phyloP scores from a whole-genome alignment of 2,113 vertebrate genomes.

The Terrapene triunguis region DNA sequence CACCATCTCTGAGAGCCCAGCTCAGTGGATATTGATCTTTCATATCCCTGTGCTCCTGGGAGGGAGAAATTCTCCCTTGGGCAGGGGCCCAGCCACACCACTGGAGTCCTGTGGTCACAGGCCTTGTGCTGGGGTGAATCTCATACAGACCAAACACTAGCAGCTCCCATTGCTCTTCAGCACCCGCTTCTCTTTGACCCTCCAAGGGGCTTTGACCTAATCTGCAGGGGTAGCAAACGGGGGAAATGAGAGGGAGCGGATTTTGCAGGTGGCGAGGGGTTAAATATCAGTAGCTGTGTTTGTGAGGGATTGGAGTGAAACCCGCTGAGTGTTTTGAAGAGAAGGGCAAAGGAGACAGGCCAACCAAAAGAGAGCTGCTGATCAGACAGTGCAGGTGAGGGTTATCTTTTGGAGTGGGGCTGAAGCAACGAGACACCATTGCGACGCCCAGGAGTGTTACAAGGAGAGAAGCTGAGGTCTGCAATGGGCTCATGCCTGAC shows the following conservation, averaged over 20 bases:
- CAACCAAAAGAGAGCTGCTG: not conserved
- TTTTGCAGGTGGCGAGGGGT: not conserved
- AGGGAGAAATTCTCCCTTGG: too few relatives aligned
- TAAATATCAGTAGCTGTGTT: not conserved
- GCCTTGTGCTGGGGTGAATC: not conserved
- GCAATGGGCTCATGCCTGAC: not conserved
- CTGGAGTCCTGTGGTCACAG: not conserved
- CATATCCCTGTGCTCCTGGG: too few relatives aligned
- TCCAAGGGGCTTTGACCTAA: not conserved
- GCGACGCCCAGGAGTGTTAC: not conserved
- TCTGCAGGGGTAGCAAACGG: not conserved
- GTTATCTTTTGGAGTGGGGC: not conserved
- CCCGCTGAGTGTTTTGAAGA: not conserved
- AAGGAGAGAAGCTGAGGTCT: not conserved
- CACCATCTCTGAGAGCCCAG: too few relatives aligned
- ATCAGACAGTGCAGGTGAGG: not conserved
- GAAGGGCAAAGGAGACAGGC: not conserved
- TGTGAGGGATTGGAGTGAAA: not conserved
- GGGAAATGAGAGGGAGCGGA: not conserved
- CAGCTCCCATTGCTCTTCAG: not conserved
- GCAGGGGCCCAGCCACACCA: not conserved
- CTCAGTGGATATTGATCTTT: too few relatives aligned
- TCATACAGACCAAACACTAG: not conserved
- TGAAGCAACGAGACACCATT: not conserved
- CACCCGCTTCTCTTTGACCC: not conserved